These are phyloP conservation scores for Cetonia aurata DNA, from an alignment of 2,888 invertebrate species.

Conservation along the genomic window DNA sequence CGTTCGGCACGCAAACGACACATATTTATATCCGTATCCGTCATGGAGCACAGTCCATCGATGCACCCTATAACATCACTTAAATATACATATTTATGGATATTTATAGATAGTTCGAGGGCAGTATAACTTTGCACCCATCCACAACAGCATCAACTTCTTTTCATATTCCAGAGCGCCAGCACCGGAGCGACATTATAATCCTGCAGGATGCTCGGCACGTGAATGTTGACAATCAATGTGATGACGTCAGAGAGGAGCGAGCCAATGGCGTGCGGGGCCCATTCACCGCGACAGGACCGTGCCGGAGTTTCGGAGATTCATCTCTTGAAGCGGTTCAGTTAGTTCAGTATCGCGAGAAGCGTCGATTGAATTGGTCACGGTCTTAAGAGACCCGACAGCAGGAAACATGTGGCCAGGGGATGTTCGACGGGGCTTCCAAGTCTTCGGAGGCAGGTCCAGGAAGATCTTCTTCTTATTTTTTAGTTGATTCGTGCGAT, in stretches of 20 bases:
- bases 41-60: too few species aligned
- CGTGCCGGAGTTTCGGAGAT: constrained; percentile 61
- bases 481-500: constrained; percentile 5
- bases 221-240: constrained; percentile 76
- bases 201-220: constrained; percentile 63
- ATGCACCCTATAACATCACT: too few species aligned
- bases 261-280: constrained; percentile 73
- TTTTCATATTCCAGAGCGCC: constrained; percentile 54
- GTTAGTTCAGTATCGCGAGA: constrained; percentile 58
- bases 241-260: constrained; percentile 78
- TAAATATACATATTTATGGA: too few species aligned
- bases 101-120: too few species aligned
- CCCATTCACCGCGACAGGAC: constrained; percentile 73
- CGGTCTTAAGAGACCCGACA: constrained; percentile 46
- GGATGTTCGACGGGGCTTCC: neutral
- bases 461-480: neutral
- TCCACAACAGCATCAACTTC: constrained; percentile 30
- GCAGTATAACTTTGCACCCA: too few species aligned
- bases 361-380: constrained; percentile 54
- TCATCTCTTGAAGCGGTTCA: constrained; percentile 58
- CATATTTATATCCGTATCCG: neutral
- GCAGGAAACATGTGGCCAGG: constrained; percentile 32
- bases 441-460: neutral
- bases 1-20: neutral
- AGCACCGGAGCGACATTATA: constrained; percentile 54